Evolutionary conservation across 2,113 vertebrate species (phyloP).

Genomic region (Corythoichthys haematopterus): DNA sequence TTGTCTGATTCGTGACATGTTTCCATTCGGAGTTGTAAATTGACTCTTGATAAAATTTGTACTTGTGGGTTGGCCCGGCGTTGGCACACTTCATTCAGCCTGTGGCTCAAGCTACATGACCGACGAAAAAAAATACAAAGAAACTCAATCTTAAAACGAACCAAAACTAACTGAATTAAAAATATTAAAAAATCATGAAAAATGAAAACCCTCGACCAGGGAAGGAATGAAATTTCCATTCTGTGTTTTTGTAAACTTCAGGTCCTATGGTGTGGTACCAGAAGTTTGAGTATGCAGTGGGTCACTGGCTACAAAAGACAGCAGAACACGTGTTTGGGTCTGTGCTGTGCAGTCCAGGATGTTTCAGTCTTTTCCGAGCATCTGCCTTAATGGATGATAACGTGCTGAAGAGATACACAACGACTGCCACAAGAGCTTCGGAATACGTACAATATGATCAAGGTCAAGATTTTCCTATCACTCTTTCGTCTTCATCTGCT

Average conservation of each 20-base stretch:
- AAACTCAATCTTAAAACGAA: no score
- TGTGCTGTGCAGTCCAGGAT: conserved; percentile 78
- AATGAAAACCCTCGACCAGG: no score
- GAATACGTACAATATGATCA: conserved; percentile 79
- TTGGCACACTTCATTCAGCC: no score
- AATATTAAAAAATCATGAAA: no score
- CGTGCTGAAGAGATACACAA: conserved; percentile 75
- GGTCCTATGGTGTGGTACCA: conserved; percentile 83
- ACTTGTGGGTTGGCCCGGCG: no score
- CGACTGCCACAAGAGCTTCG: conserved; percentile 63
- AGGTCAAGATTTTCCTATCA: conserved; percentile 48
- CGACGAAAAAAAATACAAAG: no score
- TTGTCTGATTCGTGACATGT: no score
- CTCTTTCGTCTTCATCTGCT: neutral
- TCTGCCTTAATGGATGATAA: conserved; percentile 79
- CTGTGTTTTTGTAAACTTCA: conserved; percentile 20
- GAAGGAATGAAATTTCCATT: neutral
- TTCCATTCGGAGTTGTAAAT: no score
- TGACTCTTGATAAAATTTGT: no score
- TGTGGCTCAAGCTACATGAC: no score
- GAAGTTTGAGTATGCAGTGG: conserved; percentile 81
- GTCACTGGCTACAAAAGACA: conserved; percentile 81
- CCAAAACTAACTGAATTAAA: no score
- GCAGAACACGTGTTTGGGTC: conserved; percentile 79
- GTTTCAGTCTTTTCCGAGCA: conserved; percentile 77